These are phyloP conservation scores for Acronicta psi DNA, from an alignment of 2,888 invertebrate genomes.

Conservation along the genomic window DNA sequence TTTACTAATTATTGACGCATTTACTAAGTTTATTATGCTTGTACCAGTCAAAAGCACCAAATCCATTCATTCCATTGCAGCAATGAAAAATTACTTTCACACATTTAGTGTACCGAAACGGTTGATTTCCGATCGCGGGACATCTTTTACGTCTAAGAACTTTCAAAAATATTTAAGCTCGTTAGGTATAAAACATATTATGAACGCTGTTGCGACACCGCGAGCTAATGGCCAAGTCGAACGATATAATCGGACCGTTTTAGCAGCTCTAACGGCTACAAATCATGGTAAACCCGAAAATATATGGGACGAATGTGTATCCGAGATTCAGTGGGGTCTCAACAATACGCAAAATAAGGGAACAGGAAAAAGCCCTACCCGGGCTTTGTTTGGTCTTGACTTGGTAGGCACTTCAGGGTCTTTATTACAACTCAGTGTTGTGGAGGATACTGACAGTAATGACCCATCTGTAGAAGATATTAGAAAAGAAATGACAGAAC, in stretches of 20 bases:
- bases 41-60: conserved; percentile 5
- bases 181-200: conserved; percentile 6
- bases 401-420: neutral
- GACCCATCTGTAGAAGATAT: neutral
- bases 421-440: neutral
- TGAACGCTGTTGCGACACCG: conserved; percentile 1
- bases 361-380: neutral
- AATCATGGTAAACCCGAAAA: conserved; percentile 1
- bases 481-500: neutral
- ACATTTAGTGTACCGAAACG: conserved; percentile 8
- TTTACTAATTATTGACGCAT: conserved; percentile 17
- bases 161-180: neutral
- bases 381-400: neutral
- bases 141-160: conserved; percentile 3
- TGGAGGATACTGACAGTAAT: neutral
- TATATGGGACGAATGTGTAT: neutral
- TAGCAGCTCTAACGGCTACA: neutral
- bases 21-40: conserved; percentile 12
- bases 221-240: conserved; percentile 5
- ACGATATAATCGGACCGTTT: conserved; percentile 4
- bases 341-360: neutral
- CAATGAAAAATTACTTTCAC: conserved; percentile 5
- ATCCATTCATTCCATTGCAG: neutral
- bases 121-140: conserved; percentile 3
- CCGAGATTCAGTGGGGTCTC: conserved; percentile 1